These are phyloP conservation scores for Colius striatus DNA, from an alignment of 2,113 vertebrate species.

Conservation along the genomic window DNA sequence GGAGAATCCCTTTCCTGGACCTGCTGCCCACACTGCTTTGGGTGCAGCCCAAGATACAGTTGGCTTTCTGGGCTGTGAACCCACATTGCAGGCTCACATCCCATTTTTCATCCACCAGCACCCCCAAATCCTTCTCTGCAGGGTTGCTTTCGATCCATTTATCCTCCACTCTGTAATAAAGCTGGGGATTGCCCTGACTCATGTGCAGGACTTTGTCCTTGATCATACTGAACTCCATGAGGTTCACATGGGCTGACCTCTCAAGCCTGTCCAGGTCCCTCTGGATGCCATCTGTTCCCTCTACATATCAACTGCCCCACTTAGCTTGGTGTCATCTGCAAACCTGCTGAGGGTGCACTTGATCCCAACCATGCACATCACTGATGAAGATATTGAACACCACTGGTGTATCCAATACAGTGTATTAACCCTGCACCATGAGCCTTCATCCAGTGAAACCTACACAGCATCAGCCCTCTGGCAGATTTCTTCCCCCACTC, in stretches of 20 bases:
- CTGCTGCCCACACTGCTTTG: fast-evolving
- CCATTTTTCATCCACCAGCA: background rate
- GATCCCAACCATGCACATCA: fast-evolving
- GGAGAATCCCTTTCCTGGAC: fast-evolving
- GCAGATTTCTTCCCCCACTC: background rate
- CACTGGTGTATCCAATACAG: too few relatives aligned
- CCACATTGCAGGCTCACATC: background rate
- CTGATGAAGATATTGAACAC: background rate
- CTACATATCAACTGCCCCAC: background rate
- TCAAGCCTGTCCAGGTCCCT: background rate
- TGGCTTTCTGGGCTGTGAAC: background rate
- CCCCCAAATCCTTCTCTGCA: background rate
- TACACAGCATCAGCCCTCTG: fast-evolving
- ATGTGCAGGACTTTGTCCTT: background rate
- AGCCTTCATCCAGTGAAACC: background rate
- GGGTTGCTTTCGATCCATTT: background rate
- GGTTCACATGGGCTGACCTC: background rate
- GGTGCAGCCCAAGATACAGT: fast-evolving
- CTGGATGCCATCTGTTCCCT: background rate
- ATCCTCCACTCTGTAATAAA: background rate
- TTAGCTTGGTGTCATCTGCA: background rate
- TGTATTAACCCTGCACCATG: background rate
- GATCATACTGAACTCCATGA: background rate
- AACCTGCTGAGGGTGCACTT: background rate
- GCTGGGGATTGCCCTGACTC: fast-evolving